These are phyloP conservation scores for Cydia splendana DNA, from an alignment of 1,140 invertebrate species.

Conservation along the genomic window DNA sequence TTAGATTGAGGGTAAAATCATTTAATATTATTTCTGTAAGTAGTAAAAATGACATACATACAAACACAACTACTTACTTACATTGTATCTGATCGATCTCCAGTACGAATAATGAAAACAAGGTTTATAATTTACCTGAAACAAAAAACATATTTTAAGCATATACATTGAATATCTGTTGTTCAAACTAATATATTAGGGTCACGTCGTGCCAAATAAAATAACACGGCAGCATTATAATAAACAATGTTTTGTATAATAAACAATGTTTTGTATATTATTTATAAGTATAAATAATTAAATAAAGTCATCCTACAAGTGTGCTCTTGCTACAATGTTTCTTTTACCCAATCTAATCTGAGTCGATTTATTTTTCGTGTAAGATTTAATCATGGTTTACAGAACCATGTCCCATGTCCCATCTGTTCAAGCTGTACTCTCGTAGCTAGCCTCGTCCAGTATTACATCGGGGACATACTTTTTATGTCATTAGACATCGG, in stretches of 20 bases:
- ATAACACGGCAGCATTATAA: too few relatives aligned
- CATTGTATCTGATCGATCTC: neutral
- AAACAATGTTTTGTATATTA: too few relatives aligned
- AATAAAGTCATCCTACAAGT: too few relatives aligned
- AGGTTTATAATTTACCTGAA: conserved; percentile 3
- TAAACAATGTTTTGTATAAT: too few relatives aligned
- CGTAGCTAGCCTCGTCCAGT: conserved; percentile 51
- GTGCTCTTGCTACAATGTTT: too few relatives aligned
- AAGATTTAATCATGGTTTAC: neutral
- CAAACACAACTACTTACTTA: neutral
- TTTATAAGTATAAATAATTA: too few relatives aligned
- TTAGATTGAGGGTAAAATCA: too few relatives aligned
- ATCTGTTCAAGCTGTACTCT: conserved; percentile 42
- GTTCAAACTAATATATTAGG: too few relatives aligned
- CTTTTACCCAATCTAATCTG: too few relatives aligned
- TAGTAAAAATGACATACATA: neutral
- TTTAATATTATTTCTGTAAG: too few relatives aligned
- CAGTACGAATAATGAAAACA: neutral
- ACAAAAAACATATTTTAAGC: neutral
- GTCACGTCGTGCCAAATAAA: too few relatives aligned
- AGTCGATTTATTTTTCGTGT: too few relatives aligned
- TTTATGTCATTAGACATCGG: conserved; percentile 75
- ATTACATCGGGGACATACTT: conserved; percentile 74
- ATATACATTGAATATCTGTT: neutral
- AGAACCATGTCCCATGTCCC: conserved; percentile 25